Percentiles rank a stretch among this genome's conserved stretches.
These are phyloP conservation scores for Proales similis DNA, from an alignment of 1,140 invertebrate species.

Conservation along the genomic window DNA sequence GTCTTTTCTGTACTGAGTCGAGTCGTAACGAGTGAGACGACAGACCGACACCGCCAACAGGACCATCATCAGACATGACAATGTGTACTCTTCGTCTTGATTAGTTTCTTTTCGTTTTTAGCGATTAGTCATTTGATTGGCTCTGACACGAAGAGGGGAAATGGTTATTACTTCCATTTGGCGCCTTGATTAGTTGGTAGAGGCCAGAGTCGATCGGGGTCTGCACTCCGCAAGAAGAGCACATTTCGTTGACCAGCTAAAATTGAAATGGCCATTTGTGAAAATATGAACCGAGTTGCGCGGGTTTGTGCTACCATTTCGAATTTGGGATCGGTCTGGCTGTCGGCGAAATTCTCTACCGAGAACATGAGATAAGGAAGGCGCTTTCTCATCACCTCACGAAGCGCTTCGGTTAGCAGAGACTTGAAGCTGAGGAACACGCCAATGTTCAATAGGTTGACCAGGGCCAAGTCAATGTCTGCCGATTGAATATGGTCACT, in stretches of 20 bases:
- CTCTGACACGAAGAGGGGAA: not conserved
- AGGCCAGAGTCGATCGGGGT: conserved; percentile 16
- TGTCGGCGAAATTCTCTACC: conserved; percentile 29
- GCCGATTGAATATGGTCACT: conserved; percentile 62
- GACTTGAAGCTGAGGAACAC: conserved; percentile 33
- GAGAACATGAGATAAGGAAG: conserved; percentile 31
- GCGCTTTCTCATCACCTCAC: conserved; percentile 30
- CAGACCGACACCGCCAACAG: conserved; percentile 96
- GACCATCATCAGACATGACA: conserved; percentile 92
- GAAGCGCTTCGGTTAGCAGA: conserved; percentile 15
- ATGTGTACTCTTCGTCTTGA: conserved; percentile 81
- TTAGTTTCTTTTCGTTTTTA: no score
- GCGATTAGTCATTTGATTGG: not conserved
- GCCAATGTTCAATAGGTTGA: conserved; percentile 36
- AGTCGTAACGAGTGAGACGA: conserved; percentile 82
- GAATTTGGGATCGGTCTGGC: conserved; percentile 28
- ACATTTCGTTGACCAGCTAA: conserved; percentile 35
- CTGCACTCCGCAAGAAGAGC: conserved; percentile 14
- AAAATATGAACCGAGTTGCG: no score
- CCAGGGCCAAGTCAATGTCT: conserved; percentile 37
- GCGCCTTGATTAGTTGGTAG: conserved; percentile 26
- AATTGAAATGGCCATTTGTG: not conserved
- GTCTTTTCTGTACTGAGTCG: conserved; percentile 65
- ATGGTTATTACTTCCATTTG: conserved; percentile 15
- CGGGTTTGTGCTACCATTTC: no score